These are phyloP conservation scores for Formica selysi DNA, from an alignment of 1,140 invertebrate species.

Conservation along the genomic window DNA sequence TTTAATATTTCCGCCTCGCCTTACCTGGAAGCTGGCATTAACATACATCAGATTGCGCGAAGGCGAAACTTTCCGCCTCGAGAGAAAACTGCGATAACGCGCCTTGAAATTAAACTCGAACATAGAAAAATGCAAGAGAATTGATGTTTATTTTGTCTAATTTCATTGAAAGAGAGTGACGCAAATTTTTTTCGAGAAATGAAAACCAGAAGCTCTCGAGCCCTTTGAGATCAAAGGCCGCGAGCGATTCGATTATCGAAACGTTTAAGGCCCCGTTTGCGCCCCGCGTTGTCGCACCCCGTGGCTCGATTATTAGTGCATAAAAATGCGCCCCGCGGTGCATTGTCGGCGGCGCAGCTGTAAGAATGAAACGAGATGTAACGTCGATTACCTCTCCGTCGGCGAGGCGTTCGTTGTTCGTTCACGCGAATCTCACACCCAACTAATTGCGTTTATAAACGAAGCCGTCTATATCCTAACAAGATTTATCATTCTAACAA, in stretches of 20 bases:
- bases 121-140: neutral
- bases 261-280: conserved; percentile 24
- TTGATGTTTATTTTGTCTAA: neutral
- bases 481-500: neutral
- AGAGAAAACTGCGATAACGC: conserved; percentile 6
- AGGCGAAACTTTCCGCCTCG: conserved; percentile 17
- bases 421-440: neutral
- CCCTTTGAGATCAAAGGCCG: conserved; percentile 28
- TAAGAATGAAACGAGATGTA: conserved; percentile 67
- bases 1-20: neutral
- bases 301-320: conserved; percentile 74
- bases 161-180: neutral
- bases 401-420: neutral
- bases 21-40: conserved; percentile 27
- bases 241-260: conserved; percentile 54
- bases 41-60: conserved; percentile 38
- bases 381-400: conserved; percentile 44
- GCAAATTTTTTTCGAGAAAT: conserved; percentile 1
- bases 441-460: conserved; percentile 32
- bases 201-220: conserved; percentile 19
- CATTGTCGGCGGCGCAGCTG: conserved; percentile 74
- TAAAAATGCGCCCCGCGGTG: conserved; percentile 75
- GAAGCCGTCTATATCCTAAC: neutral
- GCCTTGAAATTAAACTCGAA: neutral
- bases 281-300: conserved; percentile 48